phyloP scores from a whole-genome alignment of 2,888 invertebrate genomes.

The Leptarthrus brevirostris region DNA sequence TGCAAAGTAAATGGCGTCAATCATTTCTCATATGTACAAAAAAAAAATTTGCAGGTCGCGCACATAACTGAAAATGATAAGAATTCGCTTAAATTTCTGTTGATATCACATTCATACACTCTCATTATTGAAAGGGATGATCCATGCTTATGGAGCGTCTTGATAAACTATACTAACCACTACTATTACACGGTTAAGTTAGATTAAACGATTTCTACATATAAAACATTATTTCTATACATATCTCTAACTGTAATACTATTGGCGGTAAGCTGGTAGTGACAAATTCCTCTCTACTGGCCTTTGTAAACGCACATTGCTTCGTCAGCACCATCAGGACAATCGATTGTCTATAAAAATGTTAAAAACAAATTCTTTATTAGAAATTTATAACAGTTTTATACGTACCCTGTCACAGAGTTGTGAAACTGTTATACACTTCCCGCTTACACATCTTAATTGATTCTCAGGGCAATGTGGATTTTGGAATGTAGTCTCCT shows the following conservation, averaged over 20 bases:
- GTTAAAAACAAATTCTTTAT: not conserved
- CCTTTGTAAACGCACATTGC: slow-evolving; percentile 72
- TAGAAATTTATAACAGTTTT: not conserved
- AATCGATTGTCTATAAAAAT: slow-evolving; percentile 67
- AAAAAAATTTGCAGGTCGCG: not conserved
- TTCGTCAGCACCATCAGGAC: slow-evolving; percentile 75
- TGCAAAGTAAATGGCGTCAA: slow-evolving; percentile 32
- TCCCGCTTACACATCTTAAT: slow-evolving; percentile 73
- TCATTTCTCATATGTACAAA: not conserved
- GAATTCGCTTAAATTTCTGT: slow-evolving; percentile 13
- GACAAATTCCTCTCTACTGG: slow-evolving; percentile 10
- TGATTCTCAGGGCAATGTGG: slow-evolving; percentile 68
- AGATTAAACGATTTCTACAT: slow-evolving; percentile 5
- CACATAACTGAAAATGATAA: not conserved
- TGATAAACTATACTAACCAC: slow-evolving; percentile 13
- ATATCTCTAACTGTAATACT: slow-evolving; percentile 44
- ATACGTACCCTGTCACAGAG: slow-evolving; percentile 70
- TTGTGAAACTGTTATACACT: slow-evolving; percentile 73
- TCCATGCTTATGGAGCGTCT: slow-evolving; percentile 40
- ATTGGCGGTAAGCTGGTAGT: slow-evolving; percentile 49
- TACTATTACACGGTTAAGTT: slow-evolving; percentile 8
- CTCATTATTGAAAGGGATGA: slow-evolving; percentile 37
- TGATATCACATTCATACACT: slow-evolving; percentile 43
- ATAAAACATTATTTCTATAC: slow-evolving; percentile 2
- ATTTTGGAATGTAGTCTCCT: slow-evolving; percentile 22